These are phyloP conservation scores for Rhinolophus ferrumequinum DNA, from an alignment of 2,113 vertebrate species.

Conservation along the genomic window DNA sequence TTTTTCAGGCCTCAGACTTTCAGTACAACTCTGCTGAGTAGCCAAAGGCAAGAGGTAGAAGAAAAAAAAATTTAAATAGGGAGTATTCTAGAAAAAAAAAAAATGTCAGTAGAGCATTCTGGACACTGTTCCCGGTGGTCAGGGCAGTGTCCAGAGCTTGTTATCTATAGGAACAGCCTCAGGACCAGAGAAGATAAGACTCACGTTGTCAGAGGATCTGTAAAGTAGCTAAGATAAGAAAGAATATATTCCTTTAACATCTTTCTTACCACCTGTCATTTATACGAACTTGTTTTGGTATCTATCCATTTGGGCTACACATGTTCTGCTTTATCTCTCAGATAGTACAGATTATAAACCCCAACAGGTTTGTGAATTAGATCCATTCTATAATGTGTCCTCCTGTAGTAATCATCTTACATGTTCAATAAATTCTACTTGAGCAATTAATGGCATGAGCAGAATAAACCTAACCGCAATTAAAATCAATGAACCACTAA, in stretches of 20 bases:
- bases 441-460: not conserved
- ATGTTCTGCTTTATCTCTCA: not conserved
- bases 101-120: not conserved
- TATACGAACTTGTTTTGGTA: not conserved
- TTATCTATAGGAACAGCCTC: not conserved
- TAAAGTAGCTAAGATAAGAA: slow-evolving; percentile 26
- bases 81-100: not conserved
- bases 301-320: slow-evolving; percentile 26
- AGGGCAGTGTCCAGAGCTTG: not conserved
- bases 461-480: not conserved
- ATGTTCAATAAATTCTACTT: not conserved
- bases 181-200: not conserved
- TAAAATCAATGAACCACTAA: not conserved
- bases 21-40: not conserved
- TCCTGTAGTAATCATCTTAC: not conserved
- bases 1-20: not conserved
- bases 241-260: not conserved
- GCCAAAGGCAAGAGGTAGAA: not conserved
- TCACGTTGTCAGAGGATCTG: not conserved
- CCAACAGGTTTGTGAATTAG: not conserved
- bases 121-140: not conserved
- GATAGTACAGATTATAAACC: not conserved
- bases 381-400: not conserved
- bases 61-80: not conserved
- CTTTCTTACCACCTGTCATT: slow-evolving; percentile 1